Base-by-base conservation (phyloP, 2,113 vertebrate genomes). In the Daubentonia madagascariensis region DNA sequence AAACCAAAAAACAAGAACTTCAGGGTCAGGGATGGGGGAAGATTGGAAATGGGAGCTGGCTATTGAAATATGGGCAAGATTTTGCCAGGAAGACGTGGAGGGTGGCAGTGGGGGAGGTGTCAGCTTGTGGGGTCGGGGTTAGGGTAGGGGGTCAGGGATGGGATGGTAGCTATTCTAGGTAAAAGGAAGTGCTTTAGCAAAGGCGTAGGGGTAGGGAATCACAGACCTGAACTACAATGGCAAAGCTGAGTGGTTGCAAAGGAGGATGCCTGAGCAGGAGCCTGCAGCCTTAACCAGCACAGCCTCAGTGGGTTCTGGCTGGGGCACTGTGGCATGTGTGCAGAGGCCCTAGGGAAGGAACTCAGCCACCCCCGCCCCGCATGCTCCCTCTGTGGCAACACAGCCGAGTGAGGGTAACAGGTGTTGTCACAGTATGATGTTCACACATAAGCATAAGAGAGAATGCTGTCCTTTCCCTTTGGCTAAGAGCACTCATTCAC, bases 241-340 rank as follows among this genome's bases (percentile, higher is more conserved):
- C 4, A 5, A 81, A 23, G 30, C 45, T 6, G n/a, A 80, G 35
- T 18, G 22, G 40, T 28, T 52, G 28, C 43, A 32, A 23, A 81
- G 45, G 40, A 16, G 10, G 23, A 45, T 14, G 13, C 3, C 12
- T n/a, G 14, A 37, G 16, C 8, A 3, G 35, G 45, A 8, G 48
- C 17, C 37, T 35, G 45, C 45, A 32, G 89, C 37, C 22, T 23
- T 50, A 52, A 22, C 59, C 18, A 13, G 10, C 2, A 3, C 11
- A 13, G 50, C 45, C 54, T 30, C 6, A 4, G 23, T 0, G 32
- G 32, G 30, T 22, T 50, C 17, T 37, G 0, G 8, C 30, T 0
- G 0, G 20, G 65, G 85, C 76, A 59, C n/a, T 37, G 18, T 0
- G 6, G 37, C 1, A 11, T 2, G 1, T 12, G 23, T 20, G 22